A percentile compares a stretch with the other conserved stretches of the same genome.
Evolutionary conservation across 2,113 vertebrate species (phyloP).

Genomic region (Tyrannus savana): DNA sequence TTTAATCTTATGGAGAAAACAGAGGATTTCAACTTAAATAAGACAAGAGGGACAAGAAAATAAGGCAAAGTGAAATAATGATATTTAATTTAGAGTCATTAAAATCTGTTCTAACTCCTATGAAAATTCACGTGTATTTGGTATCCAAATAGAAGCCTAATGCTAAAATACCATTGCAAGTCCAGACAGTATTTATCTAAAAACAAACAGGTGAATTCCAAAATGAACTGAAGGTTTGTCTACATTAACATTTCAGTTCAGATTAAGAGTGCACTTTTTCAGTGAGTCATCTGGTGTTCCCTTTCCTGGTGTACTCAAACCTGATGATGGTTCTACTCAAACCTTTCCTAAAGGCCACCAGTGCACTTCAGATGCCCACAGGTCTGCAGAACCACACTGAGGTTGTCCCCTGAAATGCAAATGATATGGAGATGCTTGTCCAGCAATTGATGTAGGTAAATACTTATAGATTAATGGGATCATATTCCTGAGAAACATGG

Average conservation of each 20-base stretch:
- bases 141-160: not conserved
- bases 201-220: not conserved
- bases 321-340: not conserved
- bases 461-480: not conserved
- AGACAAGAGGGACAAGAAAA: not conserved
- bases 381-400: too few relatives aligned
- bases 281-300: not conserved
- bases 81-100: not conserved
- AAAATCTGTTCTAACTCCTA: not conserved
- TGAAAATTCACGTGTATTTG: not conserved
- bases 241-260: not conserved
- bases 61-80: not conserved
- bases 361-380: not conserved
- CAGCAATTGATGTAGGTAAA: not conserved
- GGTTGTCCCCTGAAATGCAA: not conserved
- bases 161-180: not conserved
- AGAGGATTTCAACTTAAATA: not conserved
- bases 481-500: not conserved
- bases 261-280: not conserved
- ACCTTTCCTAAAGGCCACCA: not conserved
- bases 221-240: not conserved
- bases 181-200: not conserved
- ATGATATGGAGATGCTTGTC: not conserved
- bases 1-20: not conserved
- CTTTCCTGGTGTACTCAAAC: fast-evolving